Evolutionary conservation across 1,140 invertebrate species (phyloP).

Genomic region (Drosophila lini): DNA sequence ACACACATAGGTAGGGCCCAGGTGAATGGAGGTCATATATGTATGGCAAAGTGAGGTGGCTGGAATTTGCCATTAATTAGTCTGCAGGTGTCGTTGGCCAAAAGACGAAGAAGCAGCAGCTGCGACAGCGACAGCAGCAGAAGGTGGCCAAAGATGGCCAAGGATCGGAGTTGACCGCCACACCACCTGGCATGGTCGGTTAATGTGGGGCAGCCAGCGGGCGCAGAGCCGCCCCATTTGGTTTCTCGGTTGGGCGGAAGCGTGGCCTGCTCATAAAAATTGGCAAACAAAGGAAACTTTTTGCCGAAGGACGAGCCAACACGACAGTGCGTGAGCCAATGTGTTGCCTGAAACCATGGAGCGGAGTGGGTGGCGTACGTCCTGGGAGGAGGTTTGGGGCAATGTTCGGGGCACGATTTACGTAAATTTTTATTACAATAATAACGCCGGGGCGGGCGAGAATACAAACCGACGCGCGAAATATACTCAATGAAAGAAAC

Average conservation of each 20-base stretch:
- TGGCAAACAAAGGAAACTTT: constrained; percentile 77
- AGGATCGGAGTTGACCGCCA: constrained; percentile 40
- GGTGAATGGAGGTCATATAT: constrained; percentile 20
- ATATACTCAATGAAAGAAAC: constrained; percentile 76
- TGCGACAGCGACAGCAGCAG: not conserved
- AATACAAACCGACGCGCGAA: constrained; percentile 48
- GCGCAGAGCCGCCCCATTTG: not conserved
- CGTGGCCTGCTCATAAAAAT: constrained; percentile 69
- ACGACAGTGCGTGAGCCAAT: constrained; percentile 65
- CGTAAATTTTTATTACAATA: constrained; percentile 76
- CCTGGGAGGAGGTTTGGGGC: constrained; percentile 7
- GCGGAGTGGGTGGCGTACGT: not conserved
- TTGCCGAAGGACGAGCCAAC: constrained; percentile 57
- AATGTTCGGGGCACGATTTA: constrained; percentile 60
- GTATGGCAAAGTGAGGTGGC: constrained; percentile 22
- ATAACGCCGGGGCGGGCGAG: constrained; percentile 51
- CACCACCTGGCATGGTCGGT: constrained; percentile 9
- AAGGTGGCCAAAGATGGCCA: constrained; percentile 26
- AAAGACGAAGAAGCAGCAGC: constrained; percentile 10
- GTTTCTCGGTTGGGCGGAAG: constrained; percentile 19
- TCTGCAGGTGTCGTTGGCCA: constrained; percentile 63
- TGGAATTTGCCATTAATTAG: constrained; percentile 74
- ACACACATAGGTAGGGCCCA: not conserved
- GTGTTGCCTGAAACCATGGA: constrained; percentile 5
- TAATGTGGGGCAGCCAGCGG: constrained; percentile 13